Conservation (phyloP, 2,888 invertebrate species). For the Orgyia antiqua region DNA sequence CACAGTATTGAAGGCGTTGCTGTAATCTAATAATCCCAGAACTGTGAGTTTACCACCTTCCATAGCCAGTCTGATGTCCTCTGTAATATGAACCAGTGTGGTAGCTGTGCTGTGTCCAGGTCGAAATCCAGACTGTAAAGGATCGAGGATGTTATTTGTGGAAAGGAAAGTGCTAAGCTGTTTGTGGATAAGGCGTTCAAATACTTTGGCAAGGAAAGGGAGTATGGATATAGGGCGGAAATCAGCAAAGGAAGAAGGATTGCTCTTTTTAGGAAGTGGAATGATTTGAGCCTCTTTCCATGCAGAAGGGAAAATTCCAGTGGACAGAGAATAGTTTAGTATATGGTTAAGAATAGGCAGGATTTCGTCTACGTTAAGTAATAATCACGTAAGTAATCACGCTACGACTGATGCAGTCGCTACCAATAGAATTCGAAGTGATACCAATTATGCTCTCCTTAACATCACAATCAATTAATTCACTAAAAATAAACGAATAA, state of each 20-base stretch:
- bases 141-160: no score
- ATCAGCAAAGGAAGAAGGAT: background rate
- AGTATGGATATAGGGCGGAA: no score
- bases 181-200: background rate
- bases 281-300: background rate
- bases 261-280: no score
- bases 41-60: no score
- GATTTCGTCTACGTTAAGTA: background rate
- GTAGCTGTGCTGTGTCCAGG: no score
- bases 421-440: background rate
- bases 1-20: no score
- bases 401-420: background rate
- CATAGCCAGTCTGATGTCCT: no score
- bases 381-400: no score
- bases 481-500: background rate
- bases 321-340: background rate
- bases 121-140: no score
- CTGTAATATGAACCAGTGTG: no score
- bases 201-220: no score
- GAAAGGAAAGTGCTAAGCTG: background rate
- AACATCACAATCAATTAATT: background rate
- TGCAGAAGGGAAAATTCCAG: background rate
- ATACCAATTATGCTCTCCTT: background rate
- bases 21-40: no score
- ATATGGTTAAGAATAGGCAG: background rate